Evolutionary conservation across 2,113 vertebrate genomes (phyloP).

Genomic region (Podarcis raffonei): DNA sequence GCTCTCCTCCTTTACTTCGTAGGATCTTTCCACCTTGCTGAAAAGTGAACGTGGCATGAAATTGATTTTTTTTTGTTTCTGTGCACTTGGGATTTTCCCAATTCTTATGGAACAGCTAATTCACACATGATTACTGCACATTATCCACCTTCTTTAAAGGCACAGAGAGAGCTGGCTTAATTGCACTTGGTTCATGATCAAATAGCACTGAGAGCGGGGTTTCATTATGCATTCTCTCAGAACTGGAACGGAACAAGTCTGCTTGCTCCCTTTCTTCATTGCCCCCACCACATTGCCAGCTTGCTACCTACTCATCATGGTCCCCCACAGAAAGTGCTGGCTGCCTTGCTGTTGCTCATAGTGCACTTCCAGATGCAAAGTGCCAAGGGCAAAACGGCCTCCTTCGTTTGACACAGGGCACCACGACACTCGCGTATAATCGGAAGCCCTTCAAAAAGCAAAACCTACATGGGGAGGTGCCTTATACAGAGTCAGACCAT

Average conservation of each 20-base stretch:
- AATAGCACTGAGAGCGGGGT: neutral
- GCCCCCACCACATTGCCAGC: neutral
- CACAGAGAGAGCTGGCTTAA: neutral
- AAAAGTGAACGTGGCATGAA: neutral
- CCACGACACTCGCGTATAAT: no score
- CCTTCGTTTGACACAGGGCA: no score
- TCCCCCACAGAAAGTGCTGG: neutral
- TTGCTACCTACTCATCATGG: neutral
- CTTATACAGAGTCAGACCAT: no score
- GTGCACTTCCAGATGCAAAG: neutral
- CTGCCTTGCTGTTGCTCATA: neutral
- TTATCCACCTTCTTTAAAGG: neutral
- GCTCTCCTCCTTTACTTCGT: no score
- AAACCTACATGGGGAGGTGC: no score
- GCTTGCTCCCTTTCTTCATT: neutral
- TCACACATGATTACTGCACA: neutral
- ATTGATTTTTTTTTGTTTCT: no score
- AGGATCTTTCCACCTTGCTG: neutral
- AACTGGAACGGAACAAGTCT: neutral
- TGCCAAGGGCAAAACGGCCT: no score
- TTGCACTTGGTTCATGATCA: neutral
- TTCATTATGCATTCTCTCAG: neutral
- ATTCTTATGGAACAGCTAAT: neutral
- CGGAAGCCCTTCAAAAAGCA: neutral
- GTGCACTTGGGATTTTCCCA: neutral